Conservation (phyloP, 1,140 invertebrate genomes). For the Meloidogyne chitwoodi region DNA sequence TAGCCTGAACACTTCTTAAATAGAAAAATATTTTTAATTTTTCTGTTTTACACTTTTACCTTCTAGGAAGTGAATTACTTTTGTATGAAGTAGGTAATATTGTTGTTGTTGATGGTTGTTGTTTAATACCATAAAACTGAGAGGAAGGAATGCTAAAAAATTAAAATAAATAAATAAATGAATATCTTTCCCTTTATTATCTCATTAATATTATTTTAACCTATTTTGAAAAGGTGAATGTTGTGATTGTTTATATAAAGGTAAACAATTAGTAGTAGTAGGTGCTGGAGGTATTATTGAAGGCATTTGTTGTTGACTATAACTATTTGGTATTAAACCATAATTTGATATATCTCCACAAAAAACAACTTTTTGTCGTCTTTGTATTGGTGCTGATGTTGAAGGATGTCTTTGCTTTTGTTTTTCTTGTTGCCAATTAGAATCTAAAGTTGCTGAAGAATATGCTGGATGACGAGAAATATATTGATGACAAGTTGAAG, state of each 20-base stretch:
- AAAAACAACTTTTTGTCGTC: conserved; percentile 5
- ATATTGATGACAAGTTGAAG: not conserved
- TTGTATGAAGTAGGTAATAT: not conserved
- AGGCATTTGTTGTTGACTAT: not conserved
- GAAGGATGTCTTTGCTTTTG: conserved; percentile 7
- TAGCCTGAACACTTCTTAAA: not conserved
- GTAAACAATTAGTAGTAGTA: not conserved
- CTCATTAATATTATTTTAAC: too few species aligned
- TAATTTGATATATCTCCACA: not conserved
- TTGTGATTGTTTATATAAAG: not conserved
- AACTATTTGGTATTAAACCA: not conserved
- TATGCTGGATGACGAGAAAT: conserved; percentile 16
- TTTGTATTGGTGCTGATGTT: not conserved
- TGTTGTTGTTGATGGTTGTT: not conserved
- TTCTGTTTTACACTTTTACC: not conserved
- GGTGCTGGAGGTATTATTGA: not conserved
- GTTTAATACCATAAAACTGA: not conserved
- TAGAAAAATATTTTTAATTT: not conserved
- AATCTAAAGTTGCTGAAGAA: conserved; percentile 27
- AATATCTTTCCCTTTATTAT: too few species aligned
- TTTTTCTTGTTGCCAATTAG: not conserved
- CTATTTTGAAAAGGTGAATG: conserved; percentile 5
- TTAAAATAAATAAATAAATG: not conserved
- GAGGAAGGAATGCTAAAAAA: not conserved
- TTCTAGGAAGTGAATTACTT: conserved; percentile 20